Base-by-base conservation (phyloP, 2,113 vertebrate genomes). In the Recurvirostra avosetta region DNA sequence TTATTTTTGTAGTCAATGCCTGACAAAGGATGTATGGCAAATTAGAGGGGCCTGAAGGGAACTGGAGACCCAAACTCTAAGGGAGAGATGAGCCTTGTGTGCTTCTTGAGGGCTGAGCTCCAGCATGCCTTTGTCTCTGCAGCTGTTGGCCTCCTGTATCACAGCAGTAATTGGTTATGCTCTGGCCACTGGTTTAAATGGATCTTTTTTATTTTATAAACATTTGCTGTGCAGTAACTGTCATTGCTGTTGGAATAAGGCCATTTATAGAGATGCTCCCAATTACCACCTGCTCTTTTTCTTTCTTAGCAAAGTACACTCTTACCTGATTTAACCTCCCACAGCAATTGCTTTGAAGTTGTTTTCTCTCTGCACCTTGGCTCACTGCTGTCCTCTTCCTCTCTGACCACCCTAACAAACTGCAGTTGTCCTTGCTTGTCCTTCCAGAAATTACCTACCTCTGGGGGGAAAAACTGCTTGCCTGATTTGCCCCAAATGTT, bases 211-310 rank as follows among this genome's bases (percentile, higher is more conserved):
- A 73, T 95, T 96, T 93, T 85, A 88, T 86, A 92, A 95, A 86
- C 86, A 76, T 93, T 93, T 73, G 53, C 66, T 68, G 38, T 94
- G 88, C 92, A 58, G 78, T 92, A 62, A 49, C 94, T 88, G 49
- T 91, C 79, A 34, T 84, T 95, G 58, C 58, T 94, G 70, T 95
- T 97, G 94, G 86, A 94, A 91, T 92, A 96, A 91, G 65, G 87
- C 80, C 86, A 92, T 92, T 95, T 96, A 68, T 91, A 95, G 92
- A 96, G 94, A 89, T 96, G 92, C 73, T 95, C 73, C 89, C 94
- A 96, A 91, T 94, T 97, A 94, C 92, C 95, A 95, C 97, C 95
- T 95, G 94, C 86, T 97, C 94, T 82, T 93, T 86, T 83, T 92
- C 94, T 96, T 92, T 91, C 95, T 91, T 82, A 92, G 87, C 74